phyloP scores from a whole-genome alignment of 2,888 invertebrate species.

The Callyntrura sp. region DNA sequence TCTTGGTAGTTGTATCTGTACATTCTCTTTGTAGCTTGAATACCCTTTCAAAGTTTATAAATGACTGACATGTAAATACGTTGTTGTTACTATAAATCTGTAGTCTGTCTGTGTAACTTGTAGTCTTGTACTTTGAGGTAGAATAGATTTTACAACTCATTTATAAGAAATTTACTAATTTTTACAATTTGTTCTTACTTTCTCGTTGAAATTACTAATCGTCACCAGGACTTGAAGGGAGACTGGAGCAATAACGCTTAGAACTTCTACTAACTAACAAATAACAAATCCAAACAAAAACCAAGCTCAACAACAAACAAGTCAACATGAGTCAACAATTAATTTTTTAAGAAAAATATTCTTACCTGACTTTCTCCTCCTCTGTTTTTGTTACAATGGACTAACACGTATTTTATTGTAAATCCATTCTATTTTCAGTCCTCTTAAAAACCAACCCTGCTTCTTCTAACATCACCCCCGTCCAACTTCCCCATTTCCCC shows the following conservation, averaged over 20 bases:
- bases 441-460: constrained; percentile 41
- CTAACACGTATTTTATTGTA: background rate
- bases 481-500: background rate
- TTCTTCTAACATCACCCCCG: constrained; percentile 32
- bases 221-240: constrained; percentile 75
- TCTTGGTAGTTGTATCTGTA: constrained; percentile 51
- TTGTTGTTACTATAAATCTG: background rate
- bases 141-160: background rate
- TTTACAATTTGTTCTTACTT: constrained; percentile 35
- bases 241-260: constrained; percentile 79
- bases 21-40: constrained; percentile 24
- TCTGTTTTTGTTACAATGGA: constrained; percentile 7
- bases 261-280: constrained; percentile 58
- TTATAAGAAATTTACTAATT: background rate
- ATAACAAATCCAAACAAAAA: constrained; percentile 50
- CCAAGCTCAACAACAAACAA: constrained; percentile 64
- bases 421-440: constrained; percentile 55
- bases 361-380: constrained; percentile 49
- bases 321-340: constrained; percentile 52
- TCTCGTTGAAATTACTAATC: background rate
- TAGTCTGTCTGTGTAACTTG: background rate
- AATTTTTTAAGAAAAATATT: background rate
- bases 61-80: constrained; percentile 49
- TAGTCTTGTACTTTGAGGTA: background rate
- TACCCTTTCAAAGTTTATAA: background rate